These are phyloP conservation scores for Rana temporaria DNA, from an alignment of 2,113 vertebrate species.

Conservation along the genomic window DNA sequence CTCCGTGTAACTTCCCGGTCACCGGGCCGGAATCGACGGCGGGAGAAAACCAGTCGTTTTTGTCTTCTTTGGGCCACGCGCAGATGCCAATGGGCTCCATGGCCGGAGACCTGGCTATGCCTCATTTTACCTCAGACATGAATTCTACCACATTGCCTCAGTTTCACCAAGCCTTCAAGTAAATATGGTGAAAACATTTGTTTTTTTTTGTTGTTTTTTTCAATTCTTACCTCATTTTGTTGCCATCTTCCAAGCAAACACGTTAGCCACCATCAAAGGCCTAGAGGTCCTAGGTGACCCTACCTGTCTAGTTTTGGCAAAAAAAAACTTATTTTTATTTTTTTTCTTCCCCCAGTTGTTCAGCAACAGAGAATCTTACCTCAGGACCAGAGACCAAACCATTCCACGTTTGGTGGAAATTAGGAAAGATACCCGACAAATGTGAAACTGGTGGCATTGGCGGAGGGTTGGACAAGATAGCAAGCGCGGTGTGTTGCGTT, in stretches of 20 bases:
- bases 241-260: neutral
- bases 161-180: conserved; percentile 98
- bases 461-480: neutral
- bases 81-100: conserved; percentile 78
- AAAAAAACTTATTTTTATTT: neutral
- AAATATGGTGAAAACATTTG: conserved; percentile 54
- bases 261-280: neutral
- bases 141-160: conserved; percentile 93
- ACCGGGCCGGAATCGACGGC: conserved; percentile 79
- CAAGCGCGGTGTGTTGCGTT: neutral
- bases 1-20: conserved; percentile 84
- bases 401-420: conserved; percentile 14
- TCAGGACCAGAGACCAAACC: conserved; percentile 32
- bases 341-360: neutral
- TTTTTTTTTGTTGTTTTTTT: too few relatives aligned
- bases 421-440: conserved; percentile 24
- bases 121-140: conserved; percentile 85
- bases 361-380: conserved; percentile 20
- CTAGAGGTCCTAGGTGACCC: neutral
- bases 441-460: conserved; percentile 37
- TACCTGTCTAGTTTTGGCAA: neutral
- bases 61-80: conserved; percentile 76
- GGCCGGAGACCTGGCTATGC: conserved; percentile 74
- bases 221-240: conserved; percentile 31
- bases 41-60: conserved; percentile 81